Conservation (phyloP, 2,797 vertebrate genomes). For the Myotis daubentonii region DNA sequence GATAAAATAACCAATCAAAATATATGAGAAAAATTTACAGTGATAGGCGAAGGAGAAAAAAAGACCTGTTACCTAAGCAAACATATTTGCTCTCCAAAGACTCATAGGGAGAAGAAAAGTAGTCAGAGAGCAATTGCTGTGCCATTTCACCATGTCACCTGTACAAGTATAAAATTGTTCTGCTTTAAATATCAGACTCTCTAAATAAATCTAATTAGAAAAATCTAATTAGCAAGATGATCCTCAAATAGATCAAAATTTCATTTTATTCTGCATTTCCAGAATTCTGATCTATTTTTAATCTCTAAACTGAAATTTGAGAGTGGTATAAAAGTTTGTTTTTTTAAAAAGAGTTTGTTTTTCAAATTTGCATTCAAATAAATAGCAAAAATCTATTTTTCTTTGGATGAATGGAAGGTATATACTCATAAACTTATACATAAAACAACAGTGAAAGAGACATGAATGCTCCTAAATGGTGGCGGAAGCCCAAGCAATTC, state of each 20-base stretch:
- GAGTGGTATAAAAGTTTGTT: background rate
- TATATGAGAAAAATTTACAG: conserved; percentile 17
- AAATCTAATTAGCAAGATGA: conserved; percentile 3
- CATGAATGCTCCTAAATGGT: background rate
- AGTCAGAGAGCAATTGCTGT: background rate
- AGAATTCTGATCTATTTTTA: conserved; percentile 48
- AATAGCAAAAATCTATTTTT: conserved; percentile 39
- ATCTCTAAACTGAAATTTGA: conserved; percentile 51
- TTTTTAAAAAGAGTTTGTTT: conserved; percentile 30
- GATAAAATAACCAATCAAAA: conserved; percentile 14
- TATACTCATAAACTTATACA: conserved; percentile 1
- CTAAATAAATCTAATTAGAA: background rate
- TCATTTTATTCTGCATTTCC: conserved; percentile 35
- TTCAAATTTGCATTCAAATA: conserved; percentile 56
- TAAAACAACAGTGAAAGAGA: conserved; percentile 18
- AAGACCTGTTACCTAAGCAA: background rate
- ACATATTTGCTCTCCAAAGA: background rate
- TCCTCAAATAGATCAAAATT: conserved; percentile 10
- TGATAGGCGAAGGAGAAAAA: conserved; percentile 1
- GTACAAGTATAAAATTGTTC: background rate
- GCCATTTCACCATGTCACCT: background rate
- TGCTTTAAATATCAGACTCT: background rate
- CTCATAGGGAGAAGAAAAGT: background rate
- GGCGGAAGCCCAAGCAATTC: background rate
- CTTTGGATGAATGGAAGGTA: background rate